These are phyloP conservation scores for Saccopteryx bilineata DNA, from an alignment of 2,113 vertebrate species.

Conservation along the genomic window DNA sequence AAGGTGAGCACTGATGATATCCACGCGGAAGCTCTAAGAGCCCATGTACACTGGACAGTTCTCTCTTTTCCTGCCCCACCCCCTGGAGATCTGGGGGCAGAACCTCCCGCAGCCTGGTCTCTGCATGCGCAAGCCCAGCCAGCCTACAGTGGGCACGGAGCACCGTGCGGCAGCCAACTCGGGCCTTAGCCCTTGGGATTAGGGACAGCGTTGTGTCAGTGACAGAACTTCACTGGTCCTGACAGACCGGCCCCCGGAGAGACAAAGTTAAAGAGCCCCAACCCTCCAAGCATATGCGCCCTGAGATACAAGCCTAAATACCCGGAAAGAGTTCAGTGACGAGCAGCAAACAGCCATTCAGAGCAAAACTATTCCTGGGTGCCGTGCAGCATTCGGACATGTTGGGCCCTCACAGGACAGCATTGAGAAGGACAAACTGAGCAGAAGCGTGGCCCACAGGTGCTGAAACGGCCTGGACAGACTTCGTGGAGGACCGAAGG, in stretches of 20 bases:
- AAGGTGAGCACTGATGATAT: not conserved
- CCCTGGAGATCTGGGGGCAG: not conserved
- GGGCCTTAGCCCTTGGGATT: not conserved
- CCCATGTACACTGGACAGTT: not conserved
- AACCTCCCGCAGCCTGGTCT: not conserved
- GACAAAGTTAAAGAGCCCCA: not conserved
- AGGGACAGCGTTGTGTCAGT: not conserved
- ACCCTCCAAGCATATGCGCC: fast-evolving
- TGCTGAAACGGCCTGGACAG: not conserved
- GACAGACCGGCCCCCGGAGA: not conserved
- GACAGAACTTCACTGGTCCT: not conserved
- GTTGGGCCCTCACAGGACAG: not conserved
- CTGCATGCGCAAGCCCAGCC: not conserved
- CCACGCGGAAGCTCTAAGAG: not conserved
- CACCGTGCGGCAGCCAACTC: not conserved
- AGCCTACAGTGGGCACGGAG: not conserved
- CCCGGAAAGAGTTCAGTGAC: not conserved
- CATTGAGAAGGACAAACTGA: not conserved
- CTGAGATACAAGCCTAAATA: not conserved
- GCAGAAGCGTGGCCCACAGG: not conserved
- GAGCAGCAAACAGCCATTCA: not conserved
- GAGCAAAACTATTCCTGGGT: not conserved
- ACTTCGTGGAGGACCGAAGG: fast-evolving
- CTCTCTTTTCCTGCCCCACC: not conserved
- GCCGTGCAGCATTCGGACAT: fast-evolving